Conservation (phyloP, 2,113 vertebrate species). For the Peromyscus leucopus region DNA sequence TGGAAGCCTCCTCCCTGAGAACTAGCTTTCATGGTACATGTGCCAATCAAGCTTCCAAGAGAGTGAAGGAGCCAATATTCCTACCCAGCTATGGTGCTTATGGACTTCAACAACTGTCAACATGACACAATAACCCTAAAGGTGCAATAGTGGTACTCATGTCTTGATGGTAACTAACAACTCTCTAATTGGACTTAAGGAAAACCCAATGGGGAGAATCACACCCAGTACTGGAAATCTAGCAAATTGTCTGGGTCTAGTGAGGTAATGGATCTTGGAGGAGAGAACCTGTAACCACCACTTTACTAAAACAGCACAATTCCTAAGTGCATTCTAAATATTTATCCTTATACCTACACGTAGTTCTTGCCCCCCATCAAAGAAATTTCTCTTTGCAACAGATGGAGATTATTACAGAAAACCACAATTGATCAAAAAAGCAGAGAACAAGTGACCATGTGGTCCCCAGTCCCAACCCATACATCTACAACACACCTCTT, state of each 20-base stretch:
- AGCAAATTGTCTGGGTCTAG: not conserved
- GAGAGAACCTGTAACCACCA: not conserved
- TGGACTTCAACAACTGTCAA: not conserved
- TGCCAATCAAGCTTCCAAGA: not conserved
- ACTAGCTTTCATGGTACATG: not conserved
- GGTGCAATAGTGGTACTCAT: not conserved
- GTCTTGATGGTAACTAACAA: not conserved
- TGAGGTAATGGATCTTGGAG: not conserved
- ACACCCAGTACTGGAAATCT: not conserved
- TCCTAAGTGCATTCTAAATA: not conserved
- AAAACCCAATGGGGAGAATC: not conserved
- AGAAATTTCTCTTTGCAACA: not conserved
- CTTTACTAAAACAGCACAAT: not conserved
- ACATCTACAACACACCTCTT: not conserved
- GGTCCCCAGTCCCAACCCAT: not conserved
- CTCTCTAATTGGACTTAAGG: not conserved
- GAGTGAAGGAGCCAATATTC: not conserved
- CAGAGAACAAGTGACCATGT: not conserved
- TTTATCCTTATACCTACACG: not conserved
- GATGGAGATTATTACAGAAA: not conserved
- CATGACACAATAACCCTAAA: not conserved
- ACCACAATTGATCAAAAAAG: not conserved
- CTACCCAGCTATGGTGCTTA: not conserved
- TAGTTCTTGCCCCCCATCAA: not conserved
- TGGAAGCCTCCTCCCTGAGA: not conserved